These are phyloP conservation scores for Sebastes variabilis DNA, from an alignment of 2,797 vertebrate species.

Conservation along the genomic window DNA sequence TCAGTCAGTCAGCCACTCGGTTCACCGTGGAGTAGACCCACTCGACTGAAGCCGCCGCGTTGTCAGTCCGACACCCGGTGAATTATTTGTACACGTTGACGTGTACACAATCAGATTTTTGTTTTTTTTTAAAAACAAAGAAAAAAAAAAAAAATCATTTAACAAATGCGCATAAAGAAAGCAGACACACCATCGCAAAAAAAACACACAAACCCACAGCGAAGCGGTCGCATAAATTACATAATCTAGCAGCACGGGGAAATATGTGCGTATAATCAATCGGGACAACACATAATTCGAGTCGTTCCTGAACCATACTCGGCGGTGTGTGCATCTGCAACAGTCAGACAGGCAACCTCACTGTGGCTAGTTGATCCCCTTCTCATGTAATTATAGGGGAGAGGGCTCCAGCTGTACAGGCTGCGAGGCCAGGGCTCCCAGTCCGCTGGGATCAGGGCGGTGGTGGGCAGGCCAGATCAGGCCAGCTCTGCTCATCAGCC, in stretches of 20 bases:
- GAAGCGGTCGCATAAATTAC: conserved; percentile 43
- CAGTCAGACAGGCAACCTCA: conserved; percentile 65
- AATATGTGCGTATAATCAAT: conserved; percentile 34
- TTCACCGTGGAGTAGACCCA: conserved; percentile 63
- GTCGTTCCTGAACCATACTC: neutral
- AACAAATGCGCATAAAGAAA: conserved; percentile 37
- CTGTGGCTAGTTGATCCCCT: conserved; percentile 74
- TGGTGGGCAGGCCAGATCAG: conserved; percentile 74
- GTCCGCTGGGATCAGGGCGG: conserved; percentile 71
- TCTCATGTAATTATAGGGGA: conserved; percentile 82
- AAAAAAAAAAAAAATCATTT: conserved; percentile 26
- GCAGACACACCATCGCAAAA: conserved; percentile 11
- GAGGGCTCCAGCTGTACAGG: conserved; percentile 82
- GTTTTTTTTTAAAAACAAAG: neutral
- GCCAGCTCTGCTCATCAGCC: conserved; percentile 74
- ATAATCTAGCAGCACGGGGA: conserved; percentile 29
- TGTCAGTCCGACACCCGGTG: conserved; percentile 52
- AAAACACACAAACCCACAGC: conserved; percentile 8
- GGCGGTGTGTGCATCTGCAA: conserved; percentile 25
- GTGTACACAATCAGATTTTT: conserved; percentile 37
- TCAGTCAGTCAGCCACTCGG: conserved; percentile 63
- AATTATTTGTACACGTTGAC: conserved; percentile 46
- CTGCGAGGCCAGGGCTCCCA: conserved; percentile 66
- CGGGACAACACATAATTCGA: conserved; percentile 25
- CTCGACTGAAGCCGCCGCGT: conserved; percentile 74